Base-by-base conservation (phyloP, 2,797 vertebrate species). In the Trematomus bernacchii region DNA sequence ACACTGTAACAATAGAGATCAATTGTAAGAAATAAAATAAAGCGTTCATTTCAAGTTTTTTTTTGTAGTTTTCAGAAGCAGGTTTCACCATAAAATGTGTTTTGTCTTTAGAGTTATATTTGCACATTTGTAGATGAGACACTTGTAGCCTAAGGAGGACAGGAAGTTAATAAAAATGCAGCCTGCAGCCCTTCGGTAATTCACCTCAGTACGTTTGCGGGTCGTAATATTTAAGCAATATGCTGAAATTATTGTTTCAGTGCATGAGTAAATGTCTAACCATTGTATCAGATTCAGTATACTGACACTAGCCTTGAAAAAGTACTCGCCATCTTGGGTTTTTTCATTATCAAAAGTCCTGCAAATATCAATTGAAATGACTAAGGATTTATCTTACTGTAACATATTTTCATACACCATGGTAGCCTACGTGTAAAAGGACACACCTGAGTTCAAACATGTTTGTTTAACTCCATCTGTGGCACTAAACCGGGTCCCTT, bases 181-280 rank as follows among this genome's bases (percentile, higher is more conserved):
- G 70, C 50, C 40, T 4, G 11, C 50, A 51, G 67, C 23, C 8
- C 53, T 66, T 51, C 8, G 0, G 37, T 65, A 63, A 65, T 66
- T 88, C 79, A 86, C 84, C 85, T 89, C 87, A 79, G 77, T 66
- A 71, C 55, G 66, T 82, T 79, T 82, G 80, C 37, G 13, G 81
- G 83, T 88, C 23, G 47, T 80, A 68, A 80, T 76, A 66, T 84
- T 87, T 66, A 90, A 93, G 91, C 90, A 92, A 93, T 92, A 92
- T 71, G 78, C 73, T 85, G 76, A 78, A 84, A 80, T 71, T 77
- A 18, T 85, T 50, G 47, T 89, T 86, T 77, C 67, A 76, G 58
- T 78, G 66, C 70, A 79, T 66, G 23, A 67, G 50, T 42, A 16
- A 33, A 58, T 78, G 66, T 85, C 75, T 76, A n/a, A 54, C 43